Percentiles rank a stretch among this genome's conserved stretches.
Evolutionary conservation across 1,140 invertebrate genomes (phyloP).

Genomic region (Zaprionus gabonicus): DNA sequence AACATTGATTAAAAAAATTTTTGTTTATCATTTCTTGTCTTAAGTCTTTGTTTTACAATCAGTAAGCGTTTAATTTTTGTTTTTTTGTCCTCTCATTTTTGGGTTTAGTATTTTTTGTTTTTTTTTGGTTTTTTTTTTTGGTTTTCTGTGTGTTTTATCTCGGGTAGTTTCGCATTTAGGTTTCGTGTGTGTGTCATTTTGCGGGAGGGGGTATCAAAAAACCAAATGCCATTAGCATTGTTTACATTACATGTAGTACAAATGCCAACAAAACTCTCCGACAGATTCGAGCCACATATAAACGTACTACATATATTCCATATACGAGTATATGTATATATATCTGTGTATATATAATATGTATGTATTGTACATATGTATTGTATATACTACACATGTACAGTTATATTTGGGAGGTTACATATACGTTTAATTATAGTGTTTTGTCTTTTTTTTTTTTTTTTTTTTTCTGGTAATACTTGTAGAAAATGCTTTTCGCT

Average conservation of each 20-base stretch:
- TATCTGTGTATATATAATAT: slow-evolving; percentile 28
- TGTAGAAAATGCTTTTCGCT: slow-evolving; percentile 59
- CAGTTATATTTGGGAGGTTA: slow-evolving; percentile 14
- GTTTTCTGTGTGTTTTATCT: slow-evolving; percentile 19
- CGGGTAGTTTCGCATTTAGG: slow-evolving; percentile 11
- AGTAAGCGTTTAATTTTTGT: slow-evolving; percentile 72
- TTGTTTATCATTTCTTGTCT: slow-evolving; percentile 49
- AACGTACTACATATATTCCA: background rate
- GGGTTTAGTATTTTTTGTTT: slow-evolving; percentile 19
- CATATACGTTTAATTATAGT: slow-evolving; percentile 30
- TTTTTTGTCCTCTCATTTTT: slow-evolving; percentile 19
- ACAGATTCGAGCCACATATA: background rate
- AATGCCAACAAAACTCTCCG: slow-evolving; percentile 9
- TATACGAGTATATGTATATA: slow-evolving; percentile 16
- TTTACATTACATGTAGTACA: slow-evolving; percentile 43
- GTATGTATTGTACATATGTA: slow-evolving; percentile 11
- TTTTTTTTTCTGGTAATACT: slow-evolving; percentile 54
- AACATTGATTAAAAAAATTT: slow-evolving; percentile 51
- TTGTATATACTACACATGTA: slow-evolving; percentile 8
- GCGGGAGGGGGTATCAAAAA: slow-evolving; percentile 55
- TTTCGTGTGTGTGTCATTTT: slow-evolving; percentile 14
- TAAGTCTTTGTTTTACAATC: slow-evolving; percentile 82
- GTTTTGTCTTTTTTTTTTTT: slow-evolving; percentile 33
- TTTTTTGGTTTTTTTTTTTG: slow-evolving; percentile 25
- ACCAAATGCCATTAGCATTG: slow-evolving; percentile 57